These are phyloP conservation scores for Cremastinae sp. DNA, from an alignment of 2,888 invertebrate genomes.

Conservation along the genomic window DNA sequence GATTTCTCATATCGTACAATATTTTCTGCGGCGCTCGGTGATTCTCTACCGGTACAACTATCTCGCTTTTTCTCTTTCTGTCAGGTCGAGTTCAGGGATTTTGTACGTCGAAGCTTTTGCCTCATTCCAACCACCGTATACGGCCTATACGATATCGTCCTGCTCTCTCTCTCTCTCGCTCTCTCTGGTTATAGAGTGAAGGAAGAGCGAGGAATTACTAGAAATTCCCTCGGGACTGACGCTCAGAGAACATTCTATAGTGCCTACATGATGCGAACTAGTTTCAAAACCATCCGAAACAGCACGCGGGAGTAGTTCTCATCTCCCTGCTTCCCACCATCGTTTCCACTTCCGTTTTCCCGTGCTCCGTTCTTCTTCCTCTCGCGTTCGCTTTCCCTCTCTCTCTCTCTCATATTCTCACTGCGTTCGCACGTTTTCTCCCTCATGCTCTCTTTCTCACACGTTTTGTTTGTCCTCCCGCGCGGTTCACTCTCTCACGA, in stretches of 20 bases:
- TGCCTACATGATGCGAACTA: conserved; percentile 39
- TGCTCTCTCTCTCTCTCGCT: too few species aligned
- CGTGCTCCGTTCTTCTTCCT: too few species aligned
- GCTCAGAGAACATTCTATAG: conserved; percentile 31
- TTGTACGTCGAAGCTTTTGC: too few species aligned
- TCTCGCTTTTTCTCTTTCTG: conserved; percentile 19
- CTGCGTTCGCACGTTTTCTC: too few species aligned
- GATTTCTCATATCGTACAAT: conserved; percentile 37
- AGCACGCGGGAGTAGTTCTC: conserved; percentile 23
- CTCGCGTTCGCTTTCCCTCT: neutral
- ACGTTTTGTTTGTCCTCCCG: too few species aligned
- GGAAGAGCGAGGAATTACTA: conserved; percentile 25
- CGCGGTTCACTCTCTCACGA: too few species aligned
- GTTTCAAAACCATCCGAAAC: conserved; percentile 44
- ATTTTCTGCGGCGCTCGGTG: conserved; percentile 13
- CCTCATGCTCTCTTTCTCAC: too few species aligned
- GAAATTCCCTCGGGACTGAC: conserved; percentile 48
- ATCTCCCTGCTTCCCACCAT: conserved; percentile 4
- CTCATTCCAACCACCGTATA: too few species aligned
- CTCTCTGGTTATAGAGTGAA: neutral
- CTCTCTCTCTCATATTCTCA: neutral
- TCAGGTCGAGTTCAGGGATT: too few species aligned
- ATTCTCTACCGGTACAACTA: conserved; percentile 5
- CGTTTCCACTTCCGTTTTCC: conserved; percentile 1
- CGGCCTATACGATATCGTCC: too few species aligned